Evolutionary conservation across 2,113 vertebrate genomes (phyloP), one percentile per base, ranked within the genome.

Genomic region (Canis aureus): DNA sequence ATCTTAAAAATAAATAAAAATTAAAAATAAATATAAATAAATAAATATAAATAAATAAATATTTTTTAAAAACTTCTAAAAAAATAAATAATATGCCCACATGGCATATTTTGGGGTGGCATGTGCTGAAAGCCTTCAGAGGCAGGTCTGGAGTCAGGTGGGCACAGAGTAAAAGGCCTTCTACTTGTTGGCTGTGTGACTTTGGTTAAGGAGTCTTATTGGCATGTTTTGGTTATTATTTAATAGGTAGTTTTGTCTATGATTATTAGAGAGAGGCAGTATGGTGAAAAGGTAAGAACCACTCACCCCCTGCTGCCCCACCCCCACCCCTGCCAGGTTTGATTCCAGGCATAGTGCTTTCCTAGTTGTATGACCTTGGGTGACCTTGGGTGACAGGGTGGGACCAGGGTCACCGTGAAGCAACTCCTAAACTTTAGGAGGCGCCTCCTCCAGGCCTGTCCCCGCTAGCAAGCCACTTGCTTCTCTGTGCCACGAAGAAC

Each of bases 251-350:
- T 10, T 10, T 51, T 67, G 22, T 23, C 23, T 38, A 0, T 11
- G 51, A 23, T 32, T 19, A 11, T 5, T 1, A 16, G 43, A 59
- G 51, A 69, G 51, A 69, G 19, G 62, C 13, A 25, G 8, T 6
- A 8, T 3, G 9, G 4, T 0, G 22, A 16, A 3, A 1, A 6
- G 49, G 17, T 7, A 29, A 38, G 64, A 43, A 29, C 53, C 73
- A 76, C 43, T 43, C 43, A 43, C 43, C 43, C 7, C 43, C 6
- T 43, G 0, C 43, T 43, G 13, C 17, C 15, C 32, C n/a, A 29
- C 32, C 32, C 2, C 8, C 32, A 23, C 19, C 38, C 35, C 23
- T 3, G 20, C 23, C 15, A 17, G 89, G 22, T n/a, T 32, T 32
- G 17, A 51, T 6, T 66, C 60, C 87, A 23, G 29, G 11, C 32